Evolutionary conservation across 2,797 vertebrate species (phyloP), one percentile per base, ranked within the genome.

Genomic region (Takifugu ocellatus): DNA sequence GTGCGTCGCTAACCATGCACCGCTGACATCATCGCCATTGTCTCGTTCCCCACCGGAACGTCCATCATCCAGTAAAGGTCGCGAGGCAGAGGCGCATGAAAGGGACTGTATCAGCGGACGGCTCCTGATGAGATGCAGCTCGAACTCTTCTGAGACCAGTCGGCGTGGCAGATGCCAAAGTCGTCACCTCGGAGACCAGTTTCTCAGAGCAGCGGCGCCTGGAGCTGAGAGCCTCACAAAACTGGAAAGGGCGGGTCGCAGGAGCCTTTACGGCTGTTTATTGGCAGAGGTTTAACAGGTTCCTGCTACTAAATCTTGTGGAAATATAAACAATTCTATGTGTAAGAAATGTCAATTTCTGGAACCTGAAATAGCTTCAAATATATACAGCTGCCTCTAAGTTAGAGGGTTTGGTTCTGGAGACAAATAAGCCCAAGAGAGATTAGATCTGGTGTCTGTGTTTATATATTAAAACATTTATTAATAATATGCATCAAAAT

Each of bases 221-320:
- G 64, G 27, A 54, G 54, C 66, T 68, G 66, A 69, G 65, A 71
- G 55, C 61, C 68, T 66, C 52, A 66, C 48, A 47, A 21, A 11
- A 77, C 25, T 66, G 56, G 75, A 75, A 71, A 67, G 63, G 62
- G 69, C 66, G 63, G 69, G 56, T 87, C 75, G 69, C 76, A 74
- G 75, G 82, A 69, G 69, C 66, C 72, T 57, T 75, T 73, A 68
- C 51, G 25, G 63, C 49, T 62, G 57, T 74, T 70, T 70, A 54
- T 82, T 64, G 74, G 67, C 61, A 12, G 65, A 61, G 36, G 61
- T 82, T 67, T 63, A 63, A 52, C 60, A 61, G 61, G 52, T 67
- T 65, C 54, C 27, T 58, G 17, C 51, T 6, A 27, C 59, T 68
- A 65, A 61, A 44, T 61, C 11, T 5, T 51, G 29, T 80, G 72